Evolutionary conservation across 2,888 invertebrate genomes (phyloP).

Genomic region (Tachina grossa): DNA sequence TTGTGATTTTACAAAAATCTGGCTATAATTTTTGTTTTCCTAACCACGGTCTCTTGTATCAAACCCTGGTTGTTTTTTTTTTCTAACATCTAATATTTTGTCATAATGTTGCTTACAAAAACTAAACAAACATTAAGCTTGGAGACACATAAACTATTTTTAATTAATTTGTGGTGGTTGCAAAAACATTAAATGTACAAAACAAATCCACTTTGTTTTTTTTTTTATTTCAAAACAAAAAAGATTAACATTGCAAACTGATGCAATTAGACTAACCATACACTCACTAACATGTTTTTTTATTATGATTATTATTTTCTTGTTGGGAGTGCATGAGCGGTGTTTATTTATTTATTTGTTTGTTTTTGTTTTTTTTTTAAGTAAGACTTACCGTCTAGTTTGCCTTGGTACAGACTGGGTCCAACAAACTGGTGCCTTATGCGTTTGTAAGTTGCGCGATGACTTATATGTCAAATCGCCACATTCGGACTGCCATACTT

Average conservation of each 20-base stretch:
- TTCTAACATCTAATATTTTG: slow-evolving; percentile 1
- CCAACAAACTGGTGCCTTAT: slow-evolving; percentile 83
- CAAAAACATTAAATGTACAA: slow-evolving; percentile 16
- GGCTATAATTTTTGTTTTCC: slow-evolving; percentile 14
- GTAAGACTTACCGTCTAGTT: slow-evolving; percentile 81
- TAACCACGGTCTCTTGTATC: neutral
- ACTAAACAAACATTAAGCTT: neutral
- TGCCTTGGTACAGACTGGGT: slow-evolving; percentile 83
- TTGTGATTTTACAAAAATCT: slow-evolving; percentile 1
- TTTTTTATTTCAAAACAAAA: slow-evolving; percentile 22
- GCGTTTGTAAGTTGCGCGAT: slow-evolving; percentile 81
- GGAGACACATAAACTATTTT: slow-evolving; percentile 54
- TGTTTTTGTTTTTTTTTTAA: slow-evolving; percentile 5
- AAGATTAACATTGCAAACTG: slow-evolving; percentile 21
- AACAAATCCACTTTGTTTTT: slow-evolving; percentile 21
- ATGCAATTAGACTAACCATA: slow-evolving; percentile 67
- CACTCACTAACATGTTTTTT: slow-evolving; percentile 18
- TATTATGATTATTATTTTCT: slow-evolving; percentile 2
- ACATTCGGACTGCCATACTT: slow-evolving; percentile 82
- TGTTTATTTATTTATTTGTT: neutral
- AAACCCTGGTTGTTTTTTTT: slow-evolving; percentile 51
- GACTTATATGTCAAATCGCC: slow-evolving; percentile 82
- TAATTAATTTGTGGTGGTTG: slow-evolving; percentile 64
- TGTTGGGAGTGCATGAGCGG: slow-evolving; percentile 30
- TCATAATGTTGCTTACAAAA: slow-evolving; percentile 7